A percentile compares a stretch with the other conserved stretches of the same genome.
Conservation (phyloP, 2,888 invertebrate species). For the Thera britannica region DNA sequence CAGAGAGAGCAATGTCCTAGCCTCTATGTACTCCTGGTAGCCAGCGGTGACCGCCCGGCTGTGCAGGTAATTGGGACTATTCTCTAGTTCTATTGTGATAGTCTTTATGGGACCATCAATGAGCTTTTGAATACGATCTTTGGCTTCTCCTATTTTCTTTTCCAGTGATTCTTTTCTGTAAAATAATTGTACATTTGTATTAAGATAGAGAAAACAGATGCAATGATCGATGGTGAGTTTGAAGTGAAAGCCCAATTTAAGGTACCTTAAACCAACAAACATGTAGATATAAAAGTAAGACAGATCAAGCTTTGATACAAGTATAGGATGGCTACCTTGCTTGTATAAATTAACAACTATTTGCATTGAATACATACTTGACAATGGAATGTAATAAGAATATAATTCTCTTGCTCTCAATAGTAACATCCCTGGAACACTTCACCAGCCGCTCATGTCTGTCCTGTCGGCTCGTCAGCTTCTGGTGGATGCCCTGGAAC, state of each 20-base stretch:
- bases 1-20: slow-evolving; percentile 90
- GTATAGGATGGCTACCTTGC: too few species aligned
- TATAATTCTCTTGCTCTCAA: slow-evolving; percentile 93
- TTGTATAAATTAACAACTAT: too few species aligned
- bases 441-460: slow-evolving; percentile 38
- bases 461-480: slow-evolving; percentile 36
- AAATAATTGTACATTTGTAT: slow-evolving; percentile 26
- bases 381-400: slow-evolving; percentile 91
- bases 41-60: slow-evolving; percentile 72
- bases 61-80: slow-evolving; percentile 86
- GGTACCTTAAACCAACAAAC: too few species aligned
- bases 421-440: slow-evolving; percentile 40
- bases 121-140: slow-evolving; percentile 87
- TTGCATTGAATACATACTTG: slow-evolving; percentile 65
- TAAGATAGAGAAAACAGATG: background rate
- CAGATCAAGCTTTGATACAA: too few species aligned
- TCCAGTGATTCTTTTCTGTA: slow-evolving; percentile 67
- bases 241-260: too few species aligned
- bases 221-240: too few species aligned
- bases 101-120: slow-evolving; percentile 76
- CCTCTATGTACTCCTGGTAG: slow-evolving; percentile 94
- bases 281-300: too few species aligned
- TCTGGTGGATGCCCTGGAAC: slow-evolving; percentile 27
- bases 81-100: slow-evolving; percentile 90
- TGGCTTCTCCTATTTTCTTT: slow-evolving; percentile 79